Evolutionary conservation across 2,113 vertebrate species (phyloP).

Genomic region (Meriones unguiculatus): DNA sequence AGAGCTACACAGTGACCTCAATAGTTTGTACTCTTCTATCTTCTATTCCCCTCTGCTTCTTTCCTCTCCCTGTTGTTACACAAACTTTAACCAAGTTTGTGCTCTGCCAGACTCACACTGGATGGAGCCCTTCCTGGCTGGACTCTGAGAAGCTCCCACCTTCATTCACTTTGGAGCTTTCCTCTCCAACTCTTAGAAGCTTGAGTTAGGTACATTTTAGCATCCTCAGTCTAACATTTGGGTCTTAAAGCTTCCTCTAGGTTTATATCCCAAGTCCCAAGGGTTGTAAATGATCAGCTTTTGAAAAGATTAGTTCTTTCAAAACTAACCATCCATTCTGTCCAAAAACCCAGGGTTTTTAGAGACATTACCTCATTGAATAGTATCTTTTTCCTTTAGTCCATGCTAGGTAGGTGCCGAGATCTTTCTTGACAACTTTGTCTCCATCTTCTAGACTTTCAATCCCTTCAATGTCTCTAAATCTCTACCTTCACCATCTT

Average conservation of each 20-base stretch:
- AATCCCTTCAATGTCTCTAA: not conserved
- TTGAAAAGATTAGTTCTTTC: not conserved
- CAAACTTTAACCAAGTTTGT: not conserved
- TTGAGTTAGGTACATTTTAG: not conserved
- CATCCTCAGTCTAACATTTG: not conserved
- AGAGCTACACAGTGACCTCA: not conserved
- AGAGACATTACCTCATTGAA: not conserved
- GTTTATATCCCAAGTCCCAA: not conserved
- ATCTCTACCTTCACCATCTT: not conserved
- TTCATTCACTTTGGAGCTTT: not conserved
- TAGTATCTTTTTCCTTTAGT: not conserved
- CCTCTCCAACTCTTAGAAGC: not conserved
- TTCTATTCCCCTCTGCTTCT: not conserved
- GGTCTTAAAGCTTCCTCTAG: not conserved
- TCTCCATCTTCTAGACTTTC: too few species aligned
- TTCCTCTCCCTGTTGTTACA: not conserved
- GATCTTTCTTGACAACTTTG: not conserved
- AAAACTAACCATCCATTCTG: not conserved
- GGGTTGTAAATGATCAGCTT: not conserved
- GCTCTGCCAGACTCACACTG: fast-evolving
- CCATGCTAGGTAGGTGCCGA: not conserved
- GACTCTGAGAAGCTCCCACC: not conserved
- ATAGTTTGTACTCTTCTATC: not conserved
- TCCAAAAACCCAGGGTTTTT: not conserved
- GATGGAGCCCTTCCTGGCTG: not conserved